A percentile compares a stretch with the other conserved stretches of the same genome.
These are phyloP conservation scores for Rhagium mordax DNA, from an alignment of 2,888 invertebrate species.

Conservation along the genomic window DNA sequence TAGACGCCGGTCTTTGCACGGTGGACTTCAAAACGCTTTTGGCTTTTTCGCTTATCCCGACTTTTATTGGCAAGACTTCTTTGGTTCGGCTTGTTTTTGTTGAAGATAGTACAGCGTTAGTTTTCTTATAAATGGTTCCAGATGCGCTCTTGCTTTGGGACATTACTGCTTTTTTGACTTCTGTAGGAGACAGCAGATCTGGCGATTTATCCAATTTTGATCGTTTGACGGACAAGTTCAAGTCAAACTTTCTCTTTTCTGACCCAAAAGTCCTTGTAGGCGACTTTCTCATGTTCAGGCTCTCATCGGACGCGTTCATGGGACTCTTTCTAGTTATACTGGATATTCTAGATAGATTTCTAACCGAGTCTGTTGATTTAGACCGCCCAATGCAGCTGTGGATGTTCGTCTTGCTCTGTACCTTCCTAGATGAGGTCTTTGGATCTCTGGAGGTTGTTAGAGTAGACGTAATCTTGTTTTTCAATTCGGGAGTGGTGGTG, in stretches of 20 bases:
- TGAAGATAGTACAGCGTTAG: constrained; percentile 67
- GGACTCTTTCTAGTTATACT: constrained; percentile 48
- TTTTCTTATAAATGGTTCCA: constrained; percentile 68
- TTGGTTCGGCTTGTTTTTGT: constrained; percentile 58
- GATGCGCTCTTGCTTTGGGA: constrained; percentile 52
- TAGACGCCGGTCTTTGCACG: constrained; percentile 45
- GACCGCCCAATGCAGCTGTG: constrained; percentile 43
- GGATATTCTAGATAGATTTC: constrained; percentile 38
- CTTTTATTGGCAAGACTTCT: constrained; percentile 67
- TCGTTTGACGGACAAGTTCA: constrained; percentile 59
- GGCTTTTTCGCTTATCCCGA: constrained; percentile 66
- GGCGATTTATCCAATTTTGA: constrained; percentile 70
- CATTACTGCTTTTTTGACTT: constrained; percentile 71
- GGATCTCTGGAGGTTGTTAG: constrained; percentile 65
- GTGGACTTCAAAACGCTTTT: constrained; percentile 58
- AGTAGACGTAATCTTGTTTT: constrained; percentile 65
- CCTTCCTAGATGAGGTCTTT: constrained; percentile 68
- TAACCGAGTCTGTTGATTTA: constrained; percentile 47
- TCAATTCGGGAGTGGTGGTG: constrained; percentile 63
- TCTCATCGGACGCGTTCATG: constrained; percentile 41
- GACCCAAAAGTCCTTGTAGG: constrained; percentile 72
- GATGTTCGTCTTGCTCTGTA: constrained; percentile 63
- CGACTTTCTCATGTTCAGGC: constrained; percentile 33
- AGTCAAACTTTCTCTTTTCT: constrained; percentile 72
- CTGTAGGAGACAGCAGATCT: constrained; percentile 74